Evolutionary conservation across 2,888 invertebrate genomes (phyloP), one percentile per base, ranked within the genome.

Genomic region (Leptinotarsa juncta): DNA sequence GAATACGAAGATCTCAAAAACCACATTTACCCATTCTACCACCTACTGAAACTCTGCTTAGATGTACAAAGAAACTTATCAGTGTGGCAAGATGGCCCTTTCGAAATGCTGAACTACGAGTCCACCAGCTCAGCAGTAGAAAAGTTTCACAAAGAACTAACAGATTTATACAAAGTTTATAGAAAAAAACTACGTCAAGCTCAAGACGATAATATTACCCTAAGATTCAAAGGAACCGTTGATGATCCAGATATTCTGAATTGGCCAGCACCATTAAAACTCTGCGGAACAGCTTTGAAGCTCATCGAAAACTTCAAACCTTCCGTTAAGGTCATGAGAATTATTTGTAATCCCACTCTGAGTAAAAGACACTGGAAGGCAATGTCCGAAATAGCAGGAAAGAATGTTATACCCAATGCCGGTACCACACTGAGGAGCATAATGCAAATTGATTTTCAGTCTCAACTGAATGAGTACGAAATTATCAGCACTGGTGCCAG

Each of bases 81-180:
- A 79, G 94, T 96, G 14, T 97, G 97, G 96, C 93, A 96, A 91
- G 95, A 97, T 86, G 97, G 97, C 0, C 93, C 95, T 2, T 97
- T 97, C 87, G 93, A 96, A 85, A 94, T 94, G 83, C 89, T 97
- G 75, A 93, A 95, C 82, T 93, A 95, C 10, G 90, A 92, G 72
- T 89, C 90, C 79, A 95, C 97, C 76, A 96, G 96, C 85, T 89
- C 88, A 68, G 94, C 93, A 78, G 93, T 95, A 1, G 94, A 94
- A 71, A 93, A 93, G 82, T 95, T 92, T 84, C 91, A 92, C 67
- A 92, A 94, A 81, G 95, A 96, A 80, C 92, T 97, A 81, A 89
- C 92, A 72, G 94, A 93, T 85, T 90, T 92, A 20, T 93, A 95
- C 78, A 96, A 96, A 87, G 90, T 90, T 75, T 95, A 93, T 84